Evolutionary conservation across 2,797 vertebrate genomes (phyloP), one percentile per base, ranked within the genome.

Genomic region (Petrocephalus sullivani): DNA sequence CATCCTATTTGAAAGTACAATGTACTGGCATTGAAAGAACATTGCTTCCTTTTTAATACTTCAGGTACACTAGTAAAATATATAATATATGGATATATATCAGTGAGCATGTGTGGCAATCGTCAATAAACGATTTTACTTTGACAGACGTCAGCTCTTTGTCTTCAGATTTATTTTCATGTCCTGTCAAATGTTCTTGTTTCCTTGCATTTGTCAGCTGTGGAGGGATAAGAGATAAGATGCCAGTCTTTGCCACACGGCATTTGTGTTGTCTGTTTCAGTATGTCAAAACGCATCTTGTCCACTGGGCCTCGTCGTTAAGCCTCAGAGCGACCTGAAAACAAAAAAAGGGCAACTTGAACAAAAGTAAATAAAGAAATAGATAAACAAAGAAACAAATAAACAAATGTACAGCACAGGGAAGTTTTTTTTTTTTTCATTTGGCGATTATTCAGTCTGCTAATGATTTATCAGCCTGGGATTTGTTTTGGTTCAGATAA

Each of bases 381-480:
- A 41, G 41, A 46, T 7, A 75, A 14, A 14, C 4, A 37, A 49
- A 33, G 16, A 53, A 85, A 84, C 14, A 28, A 21, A 58, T 10
- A 19, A 28, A 49, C 49, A 53, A 86, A 60, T 14, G 16, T n/a
- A 85, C 1, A 41, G 12, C 41, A 58, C 54, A 19, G 61, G 85
- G 61, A 37, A n/a, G 21, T 51, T 64, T 49, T 56, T 57, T 51
- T 85, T 67, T 85, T 71, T 85, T 88, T 84, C 82, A 87, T 53
- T 33, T 86, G 64, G 19, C 61, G 85, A 85, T 88, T 75, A 89
- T 81, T 90, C 86, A 67, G 61, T 64, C 10, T 89, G 81, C 90
- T 87, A 89, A 28, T 85, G 84, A 87, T 49, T 88, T 51, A 87
- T 61, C 89, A 87, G 85, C 64, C 75, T 85, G 28, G 87, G 82